These are phyloP conservation scores for Calidris pugnax DNA, from an alignment of 2,113 vertebrate species.

Conservation along the genomic window DNA sequence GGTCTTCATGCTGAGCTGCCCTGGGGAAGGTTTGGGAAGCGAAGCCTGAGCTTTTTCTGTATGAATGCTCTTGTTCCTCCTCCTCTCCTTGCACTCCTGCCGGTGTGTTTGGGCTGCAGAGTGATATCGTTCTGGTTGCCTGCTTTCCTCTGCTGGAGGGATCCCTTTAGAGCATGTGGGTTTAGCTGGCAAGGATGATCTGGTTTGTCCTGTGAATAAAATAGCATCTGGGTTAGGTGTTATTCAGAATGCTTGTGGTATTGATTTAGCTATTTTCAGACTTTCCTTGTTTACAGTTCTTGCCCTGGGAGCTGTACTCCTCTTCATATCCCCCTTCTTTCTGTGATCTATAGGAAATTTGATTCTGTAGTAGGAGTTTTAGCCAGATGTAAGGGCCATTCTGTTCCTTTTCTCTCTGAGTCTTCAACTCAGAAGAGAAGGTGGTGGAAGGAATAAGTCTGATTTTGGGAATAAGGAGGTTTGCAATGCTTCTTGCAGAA, in stretches of 20 bases:
- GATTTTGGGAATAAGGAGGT: not conserved
- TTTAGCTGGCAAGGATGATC: slow-evolving; percentile 8
- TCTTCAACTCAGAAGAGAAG: not conserved
- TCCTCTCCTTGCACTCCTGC: not conserved
- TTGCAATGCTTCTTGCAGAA: not conserved
- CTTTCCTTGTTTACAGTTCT: slow-evolving; percentile 11
- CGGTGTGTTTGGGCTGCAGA: not conserved
- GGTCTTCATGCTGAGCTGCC: not conserved
- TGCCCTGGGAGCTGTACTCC: not conserved
- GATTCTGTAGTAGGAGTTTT: not conserved
- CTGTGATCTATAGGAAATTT: not conserved
- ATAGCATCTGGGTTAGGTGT: slow-evolving; percentile 24
- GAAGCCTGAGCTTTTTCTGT: not conserved
- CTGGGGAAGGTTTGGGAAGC: not conserved
- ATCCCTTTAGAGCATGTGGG: not conserved
- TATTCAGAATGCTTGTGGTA: not conserved
- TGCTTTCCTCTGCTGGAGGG: not conserved
- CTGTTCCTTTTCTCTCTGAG: not conserved
- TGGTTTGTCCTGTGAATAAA: slow-evolving; percentile 41
- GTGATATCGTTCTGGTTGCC: not conserved
- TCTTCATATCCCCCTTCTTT: not conserved
- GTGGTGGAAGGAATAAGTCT: not conserved
- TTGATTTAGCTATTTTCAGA: slow-evolving; percentile 47
- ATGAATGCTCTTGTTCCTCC: not conserved
- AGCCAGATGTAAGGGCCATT: not conserved